phyloP scores from a whole-genome alignment of 2,888 invertebrate genomes.

The Apantesis nais region DNA sequence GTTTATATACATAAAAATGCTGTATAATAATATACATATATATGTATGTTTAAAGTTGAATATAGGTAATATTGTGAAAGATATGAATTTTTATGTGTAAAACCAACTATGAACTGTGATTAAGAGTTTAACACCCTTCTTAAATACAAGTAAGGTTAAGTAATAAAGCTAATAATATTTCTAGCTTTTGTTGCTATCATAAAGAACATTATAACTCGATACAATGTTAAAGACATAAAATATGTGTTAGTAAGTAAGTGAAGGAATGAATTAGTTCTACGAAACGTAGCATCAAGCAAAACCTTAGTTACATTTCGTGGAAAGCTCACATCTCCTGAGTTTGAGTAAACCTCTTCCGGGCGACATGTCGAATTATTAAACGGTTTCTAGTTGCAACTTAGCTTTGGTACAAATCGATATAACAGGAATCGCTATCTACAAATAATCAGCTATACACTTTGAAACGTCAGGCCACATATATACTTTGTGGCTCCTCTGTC shows the following conservation, averaged over 20 bases:
- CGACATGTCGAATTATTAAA: conserved; percentile 33
- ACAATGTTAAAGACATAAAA: not conserved
- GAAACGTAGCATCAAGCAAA: not conserved
- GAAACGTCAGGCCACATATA: not conserved
- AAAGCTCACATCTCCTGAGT: conserved; percentile 25
- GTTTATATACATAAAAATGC: conserved; percentile 7
- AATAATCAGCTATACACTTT: not conserved
- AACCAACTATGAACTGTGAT: not conserved
- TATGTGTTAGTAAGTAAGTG: not conserved
- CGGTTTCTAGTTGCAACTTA: conserved; percentile 5
- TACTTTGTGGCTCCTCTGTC: too few relatives aligned
- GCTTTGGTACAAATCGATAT: not conserved
- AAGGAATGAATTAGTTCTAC: not conserved
- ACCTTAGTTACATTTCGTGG: conserved; percentile 16
- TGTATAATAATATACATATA: too few relatives aligned
- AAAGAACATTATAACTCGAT: not conserved
- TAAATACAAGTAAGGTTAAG: not conserved
- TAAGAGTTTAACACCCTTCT: not conserved
- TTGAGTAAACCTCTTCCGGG: conserved; percentile 27
- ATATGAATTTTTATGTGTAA: not conserved
- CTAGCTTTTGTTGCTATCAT: not conserved
- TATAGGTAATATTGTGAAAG: not conserved
- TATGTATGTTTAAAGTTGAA: not conserved
- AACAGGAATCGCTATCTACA: not conserved
- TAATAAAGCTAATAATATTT: not conserved